phyloP scores from a whole-genome alignment of 2,797 vertebrate genomes.

The Rhabdophis nuchalis region DNA sequence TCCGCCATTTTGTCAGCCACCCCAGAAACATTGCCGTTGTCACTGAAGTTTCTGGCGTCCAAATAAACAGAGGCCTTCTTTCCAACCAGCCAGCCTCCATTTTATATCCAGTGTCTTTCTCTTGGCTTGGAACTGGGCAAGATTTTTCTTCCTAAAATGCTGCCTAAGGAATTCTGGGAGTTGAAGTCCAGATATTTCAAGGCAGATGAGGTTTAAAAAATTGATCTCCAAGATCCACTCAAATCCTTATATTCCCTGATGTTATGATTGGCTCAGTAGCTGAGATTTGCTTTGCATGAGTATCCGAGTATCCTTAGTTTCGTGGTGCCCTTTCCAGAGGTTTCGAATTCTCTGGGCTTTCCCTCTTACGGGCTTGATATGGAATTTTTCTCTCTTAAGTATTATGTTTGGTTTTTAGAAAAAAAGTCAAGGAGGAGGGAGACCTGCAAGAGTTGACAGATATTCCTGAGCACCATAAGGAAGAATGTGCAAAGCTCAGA shows the following conservation, averaged over 20 bases:
- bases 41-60: too few relatives aligned
- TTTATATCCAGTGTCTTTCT: too few relatives aligned
- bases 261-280: background rate
- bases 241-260: background rate
- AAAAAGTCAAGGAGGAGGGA: background rate
- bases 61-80: too few relatives aligned
- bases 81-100: too few relatives aligned
- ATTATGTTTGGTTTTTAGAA: background rate
- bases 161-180: background rate
- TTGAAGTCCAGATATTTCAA: background rate
- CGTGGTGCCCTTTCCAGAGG: too few relatives aligned
- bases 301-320: background rate
- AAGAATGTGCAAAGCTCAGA: background rate
- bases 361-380: background rate
- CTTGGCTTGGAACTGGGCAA: too few relatives aligned
- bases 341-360: background rate
- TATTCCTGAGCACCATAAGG: background rate
- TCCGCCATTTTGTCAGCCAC: too few relatives aligned
- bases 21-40: too few relatives aligned
- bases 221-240: background rate
- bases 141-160: background rate
- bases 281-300: background rate
- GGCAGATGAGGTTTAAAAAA: background rate
- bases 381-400: background rate
- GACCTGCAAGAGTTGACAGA: too few relatives aligned